A percentile compares a stretch with the other conserved stretches of the same genome.
phyloP scores from a whole-genome alignment of 2,888 invertebrate species.

The Torymus aiolomorphi region DNA sequence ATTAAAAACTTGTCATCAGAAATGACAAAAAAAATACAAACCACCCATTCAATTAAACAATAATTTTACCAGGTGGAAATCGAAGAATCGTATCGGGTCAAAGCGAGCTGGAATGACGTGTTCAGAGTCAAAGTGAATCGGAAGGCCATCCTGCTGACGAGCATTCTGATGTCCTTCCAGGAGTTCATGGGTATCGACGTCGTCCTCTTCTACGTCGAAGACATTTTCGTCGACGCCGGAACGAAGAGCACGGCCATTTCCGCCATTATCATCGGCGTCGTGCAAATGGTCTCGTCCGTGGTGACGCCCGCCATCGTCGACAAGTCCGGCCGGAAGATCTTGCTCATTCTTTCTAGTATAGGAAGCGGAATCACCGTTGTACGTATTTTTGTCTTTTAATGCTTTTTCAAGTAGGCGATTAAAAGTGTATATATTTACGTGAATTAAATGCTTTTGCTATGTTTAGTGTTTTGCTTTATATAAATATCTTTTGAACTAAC shows the following conservation, averaged over 20 bases:
- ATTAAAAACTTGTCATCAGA: too few species aligned
- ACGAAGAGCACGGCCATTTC: conserved; percentile 80
- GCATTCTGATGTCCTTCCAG: conserved; percentile 87
- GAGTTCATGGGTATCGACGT: conserved; percentile 90
- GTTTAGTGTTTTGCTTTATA: too few species aligned
- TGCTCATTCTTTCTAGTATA: conserved; percentile 84
- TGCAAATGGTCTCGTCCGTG: conserved; percentile 84
- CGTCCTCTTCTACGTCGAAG: conserved; percentile 86
- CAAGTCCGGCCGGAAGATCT: conserved; percentile 83
- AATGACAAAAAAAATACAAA: too few species aligned
- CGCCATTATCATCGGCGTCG: conserved; percentile 85
- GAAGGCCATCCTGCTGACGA: conserved; percentile 86
- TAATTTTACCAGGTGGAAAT: conserved; percentile 67
- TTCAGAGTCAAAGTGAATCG: conserved; percentile 82
- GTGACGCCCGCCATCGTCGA: conserved; percentile 87
- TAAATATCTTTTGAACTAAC: too few species aligned
- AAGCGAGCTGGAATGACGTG: conserved; percentile 77
- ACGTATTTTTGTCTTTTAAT: conserved; percentile 59
- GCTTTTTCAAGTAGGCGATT: neutral
- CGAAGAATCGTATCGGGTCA: conserved; percentile 68
- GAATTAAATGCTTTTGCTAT: too few species aligned
- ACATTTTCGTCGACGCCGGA: conserved; percentile 83
- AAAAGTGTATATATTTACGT: neutral
- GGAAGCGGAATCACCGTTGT: conserved; percentile 83
- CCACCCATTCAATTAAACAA: too few species aligned